Evolutionary conservation across 92 coral and sea anemone genomes (phyloP).

Genomic region (Phymanthus crucifer): DNA sequence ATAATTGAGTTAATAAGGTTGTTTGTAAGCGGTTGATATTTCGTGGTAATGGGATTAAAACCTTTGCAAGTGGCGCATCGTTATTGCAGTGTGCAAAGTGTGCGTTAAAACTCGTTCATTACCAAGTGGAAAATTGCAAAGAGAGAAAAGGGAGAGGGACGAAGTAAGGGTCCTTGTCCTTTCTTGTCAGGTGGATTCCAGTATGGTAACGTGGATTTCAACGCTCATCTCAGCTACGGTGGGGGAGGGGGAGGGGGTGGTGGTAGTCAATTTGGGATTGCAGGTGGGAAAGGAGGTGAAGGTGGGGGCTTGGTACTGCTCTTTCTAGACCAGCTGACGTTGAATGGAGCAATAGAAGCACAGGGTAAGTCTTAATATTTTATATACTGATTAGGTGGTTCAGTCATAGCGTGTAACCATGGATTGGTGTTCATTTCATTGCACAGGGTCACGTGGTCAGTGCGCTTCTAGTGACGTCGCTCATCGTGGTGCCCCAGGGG

Average conservation of each 20-base stretch:
- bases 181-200: conserved; percentile 49
- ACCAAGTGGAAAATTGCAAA: no score
- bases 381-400: no score
- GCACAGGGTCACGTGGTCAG: conserved; percentile 36
- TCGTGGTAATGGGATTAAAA: no score
- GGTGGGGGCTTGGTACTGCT: conserved; percentile 68
- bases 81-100: no score
- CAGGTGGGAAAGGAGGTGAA: conserved; percentile 57
- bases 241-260: conserved; percentile 81
- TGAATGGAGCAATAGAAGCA: conserved; percentile 46
- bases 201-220: conserved; percentile 41
- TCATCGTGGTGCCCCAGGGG: conserved; percentile 59
- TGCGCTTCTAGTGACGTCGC: conserved; percentile 21
- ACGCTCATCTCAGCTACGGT: conserved; percentile 48
- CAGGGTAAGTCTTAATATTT: conserved; percentile 26
- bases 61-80: no score
- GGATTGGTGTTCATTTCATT: background rate
- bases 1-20: no score
- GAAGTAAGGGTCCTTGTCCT: background rate
- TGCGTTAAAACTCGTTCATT: no score
- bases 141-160: no score
- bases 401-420: background rate
- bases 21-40: no score
- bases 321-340: conserved; percentile 34
- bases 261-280: conserved; percentile 33